Evolutionary conservation across 2,113 vertebrate species (phyloP), one percentile per base, ranked within the genome.

Genomic region (Gallinago undulata): DNA sequence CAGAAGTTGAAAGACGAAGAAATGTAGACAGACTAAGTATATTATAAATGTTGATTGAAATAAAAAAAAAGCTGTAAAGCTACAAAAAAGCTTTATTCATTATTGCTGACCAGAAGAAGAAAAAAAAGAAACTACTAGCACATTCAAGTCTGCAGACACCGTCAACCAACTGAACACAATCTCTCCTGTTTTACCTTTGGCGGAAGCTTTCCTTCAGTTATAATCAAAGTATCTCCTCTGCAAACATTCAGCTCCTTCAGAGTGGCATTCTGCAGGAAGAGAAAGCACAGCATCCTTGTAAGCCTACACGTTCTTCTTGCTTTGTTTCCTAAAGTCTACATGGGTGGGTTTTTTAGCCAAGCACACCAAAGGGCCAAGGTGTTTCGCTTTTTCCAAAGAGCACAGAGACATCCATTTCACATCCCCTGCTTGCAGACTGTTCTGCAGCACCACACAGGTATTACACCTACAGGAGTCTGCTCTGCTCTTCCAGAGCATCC

Each of bases 211-310:
- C 99, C 99, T 96, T 99, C 98, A 27, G 96, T 97, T 86, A 99
- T 28, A 39, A 99, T 97, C 87, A 99, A 95, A 14, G 98, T 99
- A 48, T 99, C 99, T 86, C 99, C 99, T 39, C 97, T 98, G 94
- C 78, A 97, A 17, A 99, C 95, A 45, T 97, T 98, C 62, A 99
- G 96, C 15, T 99, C 98, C 75, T 98, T 98, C 95, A 99, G 89
- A n/a, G 98, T 97, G n/a, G 98, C 98, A 73, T 98, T 98, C 99
- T 99, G 96, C 43, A 87, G 91, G 91, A 12, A 93, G 5, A 97
- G 67, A 97, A 91, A 95, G 56, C 41, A 39, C 18, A 60, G 53
- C 2, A 14, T 1, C 4, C 23, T 7, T 25, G 5, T 66, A 18
- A 89, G 28, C 2, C 14, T 37, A 7, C 12, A 2, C 1, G 11